Conservation (phyloP, 2,888 invertebrate species). For the Xestia xanthographa region DNA sequence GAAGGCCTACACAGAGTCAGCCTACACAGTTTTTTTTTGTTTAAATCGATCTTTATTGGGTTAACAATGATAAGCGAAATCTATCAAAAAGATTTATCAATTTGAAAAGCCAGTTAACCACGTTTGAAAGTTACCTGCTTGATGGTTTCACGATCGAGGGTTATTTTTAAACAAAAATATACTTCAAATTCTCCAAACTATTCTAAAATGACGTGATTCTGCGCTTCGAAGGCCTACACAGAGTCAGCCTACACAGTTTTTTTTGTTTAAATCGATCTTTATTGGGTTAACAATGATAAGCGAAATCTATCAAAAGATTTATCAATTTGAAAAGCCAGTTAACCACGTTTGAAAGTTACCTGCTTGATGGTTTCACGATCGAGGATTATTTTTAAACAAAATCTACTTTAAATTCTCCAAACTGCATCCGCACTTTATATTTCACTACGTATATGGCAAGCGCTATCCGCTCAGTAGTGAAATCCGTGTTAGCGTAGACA, state of each 20-base stretch:
- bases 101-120: background rate
- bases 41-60: background rate
- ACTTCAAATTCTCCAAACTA: slow-evolving; percentile 2
- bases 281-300: background rate
- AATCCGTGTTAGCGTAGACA: slow-evolving; percentile 54
- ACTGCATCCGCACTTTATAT: background rate
- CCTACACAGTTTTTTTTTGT: no score
- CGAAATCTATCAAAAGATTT: background rate
- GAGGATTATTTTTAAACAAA: background rate
- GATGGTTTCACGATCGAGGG: background rate
- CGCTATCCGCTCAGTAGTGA: slow-evolving; percentile 24
- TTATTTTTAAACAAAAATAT: background rate
- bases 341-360: background rate
- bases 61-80: background rate
- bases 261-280: background rate
- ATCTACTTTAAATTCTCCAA: slow-evolving; percentile 1
- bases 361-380: background rate
- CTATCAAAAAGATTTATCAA: background rate
- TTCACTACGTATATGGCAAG: slow-evolving; percentile 12
- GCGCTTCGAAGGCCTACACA: background rate
- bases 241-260: no score
- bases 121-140: background rate
- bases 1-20: no score
- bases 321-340: background rate
- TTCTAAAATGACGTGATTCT: background rate